Conservation (phyloP, 2,113 vertebrate species). For the Notarius lentiginosus region DNA sequence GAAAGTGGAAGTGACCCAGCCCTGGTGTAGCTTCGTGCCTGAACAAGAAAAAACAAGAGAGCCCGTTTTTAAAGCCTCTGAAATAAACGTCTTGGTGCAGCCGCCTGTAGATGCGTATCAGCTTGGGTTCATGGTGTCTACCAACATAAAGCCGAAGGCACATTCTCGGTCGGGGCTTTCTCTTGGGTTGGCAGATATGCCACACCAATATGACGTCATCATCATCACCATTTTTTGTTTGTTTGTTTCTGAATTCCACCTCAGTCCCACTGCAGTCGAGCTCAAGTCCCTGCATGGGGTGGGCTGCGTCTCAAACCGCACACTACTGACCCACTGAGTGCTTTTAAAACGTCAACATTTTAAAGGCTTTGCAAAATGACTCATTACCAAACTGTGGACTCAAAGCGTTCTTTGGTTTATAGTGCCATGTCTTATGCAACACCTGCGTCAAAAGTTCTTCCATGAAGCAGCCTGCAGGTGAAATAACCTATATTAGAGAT, state of each 20-base stretch:
- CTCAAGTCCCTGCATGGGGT: not conserved
- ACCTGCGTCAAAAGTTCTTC: not conserved
- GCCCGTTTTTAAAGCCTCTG: not conserved
- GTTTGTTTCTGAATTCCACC: not conserved
- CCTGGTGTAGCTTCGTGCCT: not conserved
- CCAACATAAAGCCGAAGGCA: slow-evolving; percentile 28
- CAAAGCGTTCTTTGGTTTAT: not conserved
- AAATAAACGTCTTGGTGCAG: slow-evolving; percentile 8
- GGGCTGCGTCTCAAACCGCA: not conserved
- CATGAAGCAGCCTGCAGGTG: not conserved
- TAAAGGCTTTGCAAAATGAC: not conserved
- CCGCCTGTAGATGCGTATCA: slow-evolving; percentile 15
- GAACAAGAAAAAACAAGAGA: not conserved
- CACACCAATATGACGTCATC: not conserved
- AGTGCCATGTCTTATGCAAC: not conserved
- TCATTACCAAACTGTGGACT: not conserved
- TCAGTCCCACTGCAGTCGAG: not conserved
- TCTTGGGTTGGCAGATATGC: slow-evolving; percentile 5
- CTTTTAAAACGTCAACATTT: not conserved
- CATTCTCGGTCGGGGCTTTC: slow-evolving; percentile 6
- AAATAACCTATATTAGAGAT: not conserved
- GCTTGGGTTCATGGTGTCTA: not conserved
- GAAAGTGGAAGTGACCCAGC: not conserved
- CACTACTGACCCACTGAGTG: not conserved
- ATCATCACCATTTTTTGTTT: not conserved